These are phyloP conservation scores for Micromys minutus DNA, from an alignment of 2,113 vertebrate genomes.

Conservation along the genomic window DNA sequence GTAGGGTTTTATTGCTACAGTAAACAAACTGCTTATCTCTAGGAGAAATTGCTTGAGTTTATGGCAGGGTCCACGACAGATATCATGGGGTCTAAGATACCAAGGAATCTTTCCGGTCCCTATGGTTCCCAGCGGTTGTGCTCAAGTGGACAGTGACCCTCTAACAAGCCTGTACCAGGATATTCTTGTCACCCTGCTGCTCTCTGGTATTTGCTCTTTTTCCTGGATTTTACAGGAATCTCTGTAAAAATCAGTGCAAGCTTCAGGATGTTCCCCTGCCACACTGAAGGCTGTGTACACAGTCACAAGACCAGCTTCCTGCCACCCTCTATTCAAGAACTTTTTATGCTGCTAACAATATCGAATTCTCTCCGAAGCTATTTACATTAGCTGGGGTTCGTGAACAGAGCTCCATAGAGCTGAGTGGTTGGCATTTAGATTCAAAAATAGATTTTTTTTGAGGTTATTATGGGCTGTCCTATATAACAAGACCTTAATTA, in stretches of 20 bases:
- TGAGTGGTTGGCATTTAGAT: background rate
- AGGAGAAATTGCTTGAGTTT: conserved; percentile 17
- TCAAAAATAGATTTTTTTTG: background rate
- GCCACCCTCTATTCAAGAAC: conserved; percentile 18
- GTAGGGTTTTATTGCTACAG: background rate
- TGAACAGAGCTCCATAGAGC: background rate
- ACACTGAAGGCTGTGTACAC: background rate
- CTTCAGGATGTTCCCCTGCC: conserved; percentile 5
- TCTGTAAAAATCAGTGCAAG: conserved; percentile 37
- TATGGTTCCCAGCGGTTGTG: background rate
- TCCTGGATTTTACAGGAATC: conserved; percentile 47
- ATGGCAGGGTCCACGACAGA: background rate
- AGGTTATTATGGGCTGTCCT: background rate
- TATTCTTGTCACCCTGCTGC: conserved; percentile 15
- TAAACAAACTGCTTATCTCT: background rate
- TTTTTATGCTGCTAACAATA: conserved; percentile 46
- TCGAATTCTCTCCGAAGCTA: conserved; percentile 47
- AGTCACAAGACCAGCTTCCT: conserved; percentile 47
- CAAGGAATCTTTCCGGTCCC: background rate
- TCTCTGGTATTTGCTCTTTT: conserved; percentile 20
- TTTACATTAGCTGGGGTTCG: conserved; percentile 21
- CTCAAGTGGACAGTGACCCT: background rate
- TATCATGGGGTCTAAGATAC: background rate
- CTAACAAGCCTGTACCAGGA: background rate
- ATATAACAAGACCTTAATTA: conserved; percentile 29